Base-by-base conservation (phyloP, 2,113 vertebrate species). In the Cygnus atratus region DNA sequence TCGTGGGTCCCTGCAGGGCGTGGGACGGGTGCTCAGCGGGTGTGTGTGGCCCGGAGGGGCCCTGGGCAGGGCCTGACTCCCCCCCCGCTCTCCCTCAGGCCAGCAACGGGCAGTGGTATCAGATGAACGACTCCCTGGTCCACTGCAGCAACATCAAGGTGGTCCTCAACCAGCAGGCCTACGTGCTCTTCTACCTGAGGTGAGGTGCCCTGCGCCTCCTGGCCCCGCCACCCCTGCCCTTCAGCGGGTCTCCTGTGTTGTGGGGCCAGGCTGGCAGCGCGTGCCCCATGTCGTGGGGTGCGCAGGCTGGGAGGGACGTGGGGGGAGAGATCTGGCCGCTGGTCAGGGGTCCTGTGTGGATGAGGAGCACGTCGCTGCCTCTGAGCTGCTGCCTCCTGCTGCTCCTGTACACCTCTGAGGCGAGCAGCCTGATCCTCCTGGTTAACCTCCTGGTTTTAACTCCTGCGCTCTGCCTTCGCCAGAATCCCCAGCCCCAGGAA, bases 31-130 rank as follows among this genome's bases (percentile, higher is more conserved):
- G 37, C 24, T 88, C 3, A 9, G 65, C 35, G 48, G 59, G 7
- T 14, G 6, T 12, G 7, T 12, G 0, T 65, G 68, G 9, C 50
- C 33, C 18, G 5, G 72, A 13, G 70, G 63, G 3, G 3, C 63
- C 58, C 22, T 8, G 0, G 28, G 10, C 43, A 35, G 33, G 43
- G 44, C 78, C 82, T 1, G 3, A 85, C 35, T n/a, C 20, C 0
- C 0, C 35, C 8, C 12, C 4, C 44, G 25, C 55, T 31, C 52
- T 63, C 62, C 58, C 4, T 1, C 93, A 99, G 99, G 99, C 99
- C 10, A 99, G 99, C 96, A 99, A 98, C 1, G 99, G 99, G 17
- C 99, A 99, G 95, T 99, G 99, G 99, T 99, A 99, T 93, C 99
- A 99, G 92, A 99, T 99, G 99, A 99, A 99, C 0, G 99, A 99